Evolutionary conservation across 23 tunicate species (phyloP).

Genomic region (Clavelina lepadiformis): DNA sequence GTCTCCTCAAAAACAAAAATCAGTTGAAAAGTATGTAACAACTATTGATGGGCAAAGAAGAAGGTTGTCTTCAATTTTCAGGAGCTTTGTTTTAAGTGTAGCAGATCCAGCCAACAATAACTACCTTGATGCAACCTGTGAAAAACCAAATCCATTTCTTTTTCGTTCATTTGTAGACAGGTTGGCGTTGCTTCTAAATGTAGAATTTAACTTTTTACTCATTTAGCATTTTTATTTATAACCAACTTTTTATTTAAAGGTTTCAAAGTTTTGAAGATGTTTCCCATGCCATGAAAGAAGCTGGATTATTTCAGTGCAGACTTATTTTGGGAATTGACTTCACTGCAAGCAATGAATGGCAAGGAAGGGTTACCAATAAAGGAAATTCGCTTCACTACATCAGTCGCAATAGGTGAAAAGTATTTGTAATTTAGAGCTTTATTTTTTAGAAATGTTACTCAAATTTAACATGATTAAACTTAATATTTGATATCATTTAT

Average conservation of each 20-base stretch:
- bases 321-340: constrained; percentile 83
- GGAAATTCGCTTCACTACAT: constrained; percentile 74
- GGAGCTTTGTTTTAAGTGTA: constrained; percentile 16
- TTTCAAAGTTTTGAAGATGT: constrained; percentile 75
- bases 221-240: not conserved
- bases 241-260: constrained; percentile 18
- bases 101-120: constrained; percentile 38
- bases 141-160: constrained; percentile 59
- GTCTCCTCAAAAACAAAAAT: not conserved
- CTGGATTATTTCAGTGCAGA: constrained; percentile 64
- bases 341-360: constrained; percentile 97
- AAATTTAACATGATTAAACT: not conserved
- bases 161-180: constrained; percentile 87
- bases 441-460: not conserved
- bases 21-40: constrained; percentile 13
- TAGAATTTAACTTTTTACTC: not conserved
- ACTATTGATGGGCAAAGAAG: constrained; percentile 7
- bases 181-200: constrained; percentile 7
- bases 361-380: constrained; percentile 57
- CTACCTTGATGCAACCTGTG: constrained; percentile 19
- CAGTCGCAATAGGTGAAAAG: constrained; percentile 20
- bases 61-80: constrained; percentile 7
- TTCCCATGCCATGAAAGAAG: constrained; percentile 54
- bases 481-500: not conserved
- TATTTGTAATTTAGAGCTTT: not conserved